Conservation (phyloP, 2,113 vertebrate genomes). For the Tapirus terrestris region DNA sequence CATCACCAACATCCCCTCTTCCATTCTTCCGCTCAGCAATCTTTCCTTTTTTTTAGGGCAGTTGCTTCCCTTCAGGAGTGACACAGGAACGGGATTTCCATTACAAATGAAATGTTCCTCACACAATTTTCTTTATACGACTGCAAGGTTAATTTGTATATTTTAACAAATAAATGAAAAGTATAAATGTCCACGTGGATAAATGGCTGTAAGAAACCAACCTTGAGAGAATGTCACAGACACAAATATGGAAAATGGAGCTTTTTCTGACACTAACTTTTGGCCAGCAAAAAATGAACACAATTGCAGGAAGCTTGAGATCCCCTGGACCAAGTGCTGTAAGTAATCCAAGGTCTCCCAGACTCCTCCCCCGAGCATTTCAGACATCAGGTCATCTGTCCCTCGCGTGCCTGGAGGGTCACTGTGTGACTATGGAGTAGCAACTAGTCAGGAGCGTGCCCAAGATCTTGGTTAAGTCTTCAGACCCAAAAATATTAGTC, state of each 20-base stretch:
- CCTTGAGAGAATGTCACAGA: background rate
- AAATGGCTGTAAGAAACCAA: background rate
- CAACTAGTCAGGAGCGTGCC: background rate
- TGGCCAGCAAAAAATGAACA: background rate
- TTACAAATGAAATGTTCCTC: background rate
- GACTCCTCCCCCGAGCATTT: background rate
- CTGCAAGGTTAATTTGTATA: background rate
- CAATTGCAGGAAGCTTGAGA: background rate
- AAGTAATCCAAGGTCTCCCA: background rate
- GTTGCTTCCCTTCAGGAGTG: background rate
- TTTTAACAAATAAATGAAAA: background rate
- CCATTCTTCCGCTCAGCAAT: rapidly evolving
- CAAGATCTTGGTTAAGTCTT: background rate
- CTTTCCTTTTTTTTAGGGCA: background rate
- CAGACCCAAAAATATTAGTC: background rate
- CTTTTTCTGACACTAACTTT: background rate
- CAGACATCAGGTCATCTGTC: background rate
- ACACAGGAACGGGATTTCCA: background rate
- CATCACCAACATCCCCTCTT: background rate
- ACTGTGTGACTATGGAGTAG: rapidly evolving
- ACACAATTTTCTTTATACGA: background rate
- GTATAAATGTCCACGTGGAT: background rate
- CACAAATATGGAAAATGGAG: background rate
- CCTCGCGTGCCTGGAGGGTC: background rate
- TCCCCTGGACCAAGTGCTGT: background rate